Evolutionary conservation across 2,888 invertebrate genomes (phyloP).

Genomic region (Drosophila emarginata): DNA sequence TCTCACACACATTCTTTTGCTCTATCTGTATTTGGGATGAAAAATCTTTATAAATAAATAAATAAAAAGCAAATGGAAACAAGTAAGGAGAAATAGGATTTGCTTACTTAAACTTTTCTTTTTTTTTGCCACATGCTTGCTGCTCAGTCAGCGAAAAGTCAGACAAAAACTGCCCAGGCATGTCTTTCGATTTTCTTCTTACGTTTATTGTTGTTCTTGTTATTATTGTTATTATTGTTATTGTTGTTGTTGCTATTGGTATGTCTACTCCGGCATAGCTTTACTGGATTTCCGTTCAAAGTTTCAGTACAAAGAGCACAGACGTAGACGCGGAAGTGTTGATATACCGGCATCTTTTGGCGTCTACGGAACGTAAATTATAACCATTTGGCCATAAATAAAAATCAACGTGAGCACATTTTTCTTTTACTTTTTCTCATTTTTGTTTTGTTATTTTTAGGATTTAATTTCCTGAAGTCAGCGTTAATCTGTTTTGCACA

Average conservation of each 20-base stretch:
- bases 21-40: slow-evolving; percentile 38
- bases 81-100: slow-evolving; percentile 58
- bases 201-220: slow-evolving; percentile 13
- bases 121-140: slow-evolving; percentile 68
- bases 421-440: slow-evolving; percentile 7
- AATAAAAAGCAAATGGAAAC: slow-evolving; percentile 25
- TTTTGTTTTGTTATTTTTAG: slow-evolving; percentile 4
- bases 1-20: slow-evolving; percentile 4
- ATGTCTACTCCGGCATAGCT: neutral
- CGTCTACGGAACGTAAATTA: slow-evolving; percentile 37
- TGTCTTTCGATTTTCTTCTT: slow-evolving; percentile 52
- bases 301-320: slow-evolving; percentile 63
- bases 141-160: slow-evolving; percentile 57
- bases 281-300: slow-evolving; percentile 62
- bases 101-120: slow-evolving; percentile 75
- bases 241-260: slow-evolving; percentile 32
- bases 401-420: slow-evolving; percentile 33
- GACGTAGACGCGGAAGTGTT: slow-evolving; percentile 58
- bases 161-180: slow-evolving; percentile 60
- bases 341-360: slow-evolving; percentile 45
- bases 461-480: slow-evolving; percentile 52
- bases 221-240: slow-evolving; percentile 13
- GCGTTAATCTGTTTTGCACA: slow-evolving; percentile 51
- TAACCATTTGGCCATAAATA: slow-evolving; percentile 46
- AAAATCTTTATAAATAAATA: slow-evolving; percentile 43